Evolutionary conservation across 2,113 vertebrate genomes (phyloP), one percentile per base, ranked within the genome.

Genomic region (Gambusia holbrooki): DNA sequence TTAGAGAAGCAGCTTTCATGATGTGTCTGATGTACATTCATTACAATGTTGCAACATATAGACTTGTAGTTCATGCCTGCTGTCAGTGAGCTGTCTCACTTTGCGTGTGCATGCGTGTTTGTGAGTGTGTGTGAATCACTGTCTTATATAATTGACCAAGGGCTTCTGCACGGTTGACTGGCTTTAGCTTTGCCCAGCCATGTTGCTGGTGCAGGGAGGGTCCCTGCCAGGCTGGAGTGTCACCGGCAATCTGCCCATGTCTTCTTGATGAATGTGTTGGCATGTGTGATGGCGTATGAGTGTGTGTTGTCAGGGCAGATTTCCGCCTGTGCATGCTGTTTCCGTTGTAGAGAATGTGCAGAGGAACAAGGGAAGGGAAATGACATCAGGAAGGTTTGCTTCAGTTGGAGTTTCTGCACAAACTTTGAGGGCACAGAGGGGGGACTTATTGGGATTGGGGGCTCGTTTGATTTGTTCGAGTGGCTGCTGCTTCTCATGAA

Each of bases 161-260:
- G 82, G 88, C 81, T 84, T 75, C 71, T 85, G 62, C 85, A 88
- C 84, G 92, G 89, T 79, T 92, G 87, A 88, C 80, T 91, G 87
- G 40, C 88, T 87, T 82, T 89, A 25, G 51, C 85, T 81, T 79
- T 83, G 80, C 79, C 84, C 77, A 81, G 83, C 85, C 73, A 58
- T 74, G 85, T 81, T 73, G 77, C 85, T 88, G 90, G 86, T 90
- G 82, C 79, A 84, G 84, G 80, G 80, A 90, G 85, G 85, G 84
- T 90, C 84, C 89, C 88, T 88, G 85, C 88, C 62, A 84, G 89
- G 89, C 90, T 88, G 71, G 78, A 80, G 83, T 91, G 92, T 92
- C 92, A 91, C 90, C 84, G 87, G 90, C 83, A 92, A 93, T 92
- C 90, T 93, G 89, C 83, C 89, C 85, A 87, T 87, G 87, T 88